Base-by-base conservation (phyloP, 2,113 vertebrate genomes). In the Labrus mixtus region DNA sequence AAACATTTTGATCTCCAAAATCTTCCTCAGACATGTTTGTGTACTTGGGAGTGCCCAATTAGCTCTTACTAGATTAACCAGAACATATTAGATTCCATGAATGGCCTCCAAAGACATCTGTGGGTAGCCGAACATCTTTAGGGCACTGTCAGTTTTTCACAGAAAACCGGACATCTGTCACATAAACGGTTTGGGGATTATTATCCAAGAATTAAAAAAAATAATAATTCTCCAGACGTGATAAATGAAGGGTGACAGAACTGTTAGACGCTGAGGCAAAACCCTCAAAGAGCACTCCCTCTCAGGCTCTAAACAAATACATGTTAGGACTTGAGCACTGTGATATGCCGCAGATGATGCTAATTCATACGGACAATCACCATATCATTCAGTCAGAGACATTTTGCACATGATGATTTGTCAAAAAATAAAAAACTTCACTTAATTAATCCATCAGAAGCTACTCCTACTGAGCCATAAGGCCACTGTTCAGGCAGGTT, bases 241-340 rank as follows among this genome's bases (percentile, higher is more conserved):
- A 72, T 67, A 19, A 59, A 73, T 59, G 8, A 48, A 37, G 15
- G 37, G 33, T 25, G 46, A 69, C 45, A 63, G 37, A 79, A 59
- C 3, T 68, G 41, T 51, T 37, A 15, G 61, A 56, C 23, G 29
- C 29, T 33, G 2, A 56, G 37, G 48, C 25, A 10, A 56, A 19
- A 1, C 20, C 55, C 56, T 55, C 25, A 12, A 29, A 39, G 45
- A 3, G 43, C 58, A 16, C 50, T 8, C 66, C 29, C 25, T 74
- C 16, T 62, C 23, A 45, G 23, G n/a, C 54, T 53, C 46, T 46
- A 45, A 43, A 23, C 19, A 63, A 57, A 48, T 19, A 22, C 39
- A 29, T 41, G 2, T 37, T 22, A n/a, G 43, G 36, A 13, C 19
- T 16, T 10, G 53, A 65, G 53, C 53, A 0, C 29, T 10, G 10